Evolutionary conservation across 2,888 invertebrate species (phyloP).

Genomic region (Ennomos erosarius): DNA sequence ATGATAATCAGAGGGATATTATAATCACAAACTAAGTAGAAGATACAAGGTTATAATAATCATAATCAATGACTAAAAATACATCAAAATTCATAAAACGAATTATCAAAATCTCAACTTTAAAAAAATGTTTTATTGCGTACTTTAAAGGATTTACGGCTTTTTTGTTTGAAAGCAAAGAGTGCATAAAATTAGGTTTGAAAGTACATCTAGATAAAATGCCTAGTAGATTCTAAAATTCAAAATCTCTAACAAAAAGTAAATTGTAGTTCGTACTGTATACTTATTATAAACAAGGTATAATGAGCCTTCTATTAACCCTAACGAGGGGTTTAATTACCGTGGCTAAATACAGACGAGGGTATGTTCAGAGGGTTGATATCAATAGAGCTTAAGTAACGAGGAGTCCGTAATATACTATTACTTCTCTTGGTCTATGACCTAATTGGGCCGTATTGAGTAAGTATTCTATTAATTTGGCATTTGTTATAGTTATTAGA

Average conservation of each 20-base stretch:
- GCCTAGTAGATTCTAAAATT: too few relatives aligned
- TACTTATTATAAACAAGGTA: constrained; percentile 2
- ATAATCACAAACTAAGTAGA: too few relatives aligned
- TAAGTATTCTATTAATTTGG: constrained; percentile 2
- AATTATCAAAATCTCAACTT: too few relatives aligned
- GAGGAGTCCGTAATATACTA: constrained; percentile 10
- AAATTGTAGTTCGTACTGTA: too few relatives aligned
- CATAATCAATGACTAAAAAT: too few relatives aligned
- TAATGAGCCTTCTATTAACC: constrained; percentile 17
- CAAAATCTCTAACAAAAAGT: not conserved
- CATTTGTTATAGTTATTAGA: too few relatives aligned
- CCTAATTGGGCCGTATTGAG: constrained; percentile 1
- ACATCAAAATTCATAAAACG: too few relatives aligned
- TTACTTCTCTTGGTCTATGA: constrained; percentile 4
- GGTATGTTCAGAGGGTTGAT: constrained; percentile 8
- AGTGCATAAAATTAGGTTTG: too few relatives aligned
- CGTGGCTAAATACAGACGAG: constrained; percentile 21
- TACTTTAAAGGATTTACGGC: too few relatives aligned
- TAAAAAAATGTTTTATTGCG: too few relatives aligned
- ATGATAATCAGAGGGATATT: constrained; percentile 12
- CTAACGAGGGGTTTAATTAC: constrained; percentile 25
- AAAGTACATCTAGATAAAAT: too few relatives aligned
- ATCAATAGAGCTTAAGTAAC: constrained; percentile 17
- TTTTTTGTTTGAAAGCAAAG: too few relatives aligned
- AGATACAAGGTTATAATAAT: not conserved